Conservation (phyloP, 1,140 invertebrate genomes). For the Formica selysi region DNA sequence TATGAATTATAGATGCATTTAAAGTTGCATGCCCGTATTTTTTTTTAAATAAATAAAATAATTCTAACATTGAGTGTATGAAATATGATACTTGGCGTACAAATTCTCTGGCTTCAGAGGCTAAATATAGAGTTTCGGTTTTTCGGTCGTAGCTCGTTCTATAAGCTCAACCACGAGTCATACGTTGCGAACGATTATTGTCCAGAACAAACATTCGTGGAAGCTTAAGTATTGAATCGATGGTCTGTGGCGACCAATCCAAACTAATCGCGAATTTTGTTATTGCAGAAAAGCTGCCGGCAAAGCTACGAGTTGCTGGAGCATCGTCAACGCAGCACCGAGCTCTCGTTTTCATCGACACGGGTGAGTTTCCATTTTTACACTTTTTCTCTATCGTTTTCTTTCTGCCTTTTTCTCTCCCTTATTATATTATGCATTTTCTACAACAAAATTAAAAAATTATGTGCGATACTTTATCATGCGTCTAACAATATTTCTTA, state of each 20-base stretch:
- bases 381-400: background rate
- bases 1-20: background rate
- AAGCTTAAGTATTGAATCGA: conserved; percentile 34
- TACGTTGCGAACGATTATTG: conserved; percentile 39
- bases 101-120: background rate
- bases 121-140: conserved; percentile 6
- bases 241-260: conserved; percentile 11
- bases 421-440: conserved; percentile 2
- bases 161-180: conserved; percentile 11
- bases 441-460: conserved; percentile 3
- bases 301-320: conserved; percentile 31
- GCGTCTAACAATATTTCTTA: background rate
- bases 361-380: conserved; percentile 63
- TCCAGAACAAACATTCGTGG: conserved; percentile 8
- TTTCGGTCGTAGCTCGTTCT: conserved; percentile 13
- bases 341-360: conserved; percentile 34
- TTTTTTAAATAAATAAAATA: background rate
- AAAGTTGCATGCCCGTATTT: background rate
- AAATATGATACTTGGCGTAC: background rate
- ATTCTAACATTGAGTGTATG: background rate
- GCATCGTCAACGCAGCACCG: conserved; percentile 13
- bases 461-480: background rate
- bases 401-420: conserved; percentile 3
- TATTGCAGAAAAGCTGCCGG: conserved; percentile 65
- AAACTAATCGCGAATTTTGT: conserved; percentile 51